phyloP scores from a whole-genome alignment of 2,888 invertebrate genomes.

The Tinea semifulvella region DNA sequence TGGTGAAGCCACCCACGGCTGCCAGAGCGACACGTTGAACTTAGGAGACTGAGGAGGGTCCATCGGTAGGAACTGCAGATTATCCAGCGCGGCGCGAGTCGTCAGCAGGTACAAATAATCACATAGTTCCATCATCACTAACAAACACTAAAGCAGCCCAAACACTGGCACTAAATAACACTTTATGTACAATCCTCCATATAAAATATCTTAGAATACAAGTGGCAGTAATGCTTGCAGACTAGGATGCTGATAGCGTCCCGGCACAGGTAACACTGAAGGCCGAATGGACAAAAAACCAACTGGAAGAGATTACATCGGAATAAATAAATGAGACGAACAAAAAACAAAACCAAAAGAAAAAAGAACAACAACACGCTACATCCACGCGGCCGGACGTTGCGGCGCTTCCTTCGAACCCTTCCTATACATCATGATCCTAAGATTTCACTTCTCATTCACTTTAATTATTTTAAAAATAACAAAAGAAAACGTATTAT shows the following conservation, averaged over 20 bases:
- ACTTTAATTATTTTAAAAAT: too few species aligned
- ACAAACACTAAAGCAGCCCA: slow-evolving; percentile 23
- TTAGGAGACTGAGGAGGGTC: slow-evolving; percentile 62
- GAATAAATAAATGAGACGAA: slow-evolving; percentile 69
- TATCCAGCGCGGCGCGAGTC: slow-evolving; percentile 43
- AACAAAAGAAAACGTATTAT: too few species aligned
- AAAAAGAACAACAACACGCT: slow-evolving; percentile 60
- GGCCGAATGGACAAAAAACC: slow-evolving; percentile 67
- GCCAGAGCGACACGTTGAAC: slow-evolving; percentile 60
- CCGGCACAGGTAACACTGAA: slow-evolving; percentile 64
- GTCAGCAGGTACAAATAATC: slow-evolving; percentile 49
- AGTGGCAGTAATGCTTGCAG: slow-evolving; percentile 3
- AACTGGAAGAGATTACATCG: slow-evolving; percentile 67
- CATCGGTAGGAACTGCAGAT: slow-evolving; percentile 44
- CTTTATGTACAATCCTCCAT: not conserved
- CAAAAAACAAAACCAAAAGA: slow-evolving; percentile 59
- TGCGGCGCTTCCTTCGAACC: slow-evolving; percentile 63
- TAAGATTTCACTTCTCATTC: too few species aligned
- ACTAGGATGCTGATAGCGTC: slow-evolving; percentile 33
- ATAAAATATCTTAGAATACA: not conserved
- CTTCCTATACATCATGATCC: slow-evolving; percentile 37
- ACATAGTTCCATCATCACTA: slow-evolving; percentile 60
- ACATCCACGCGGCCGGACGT: slow-evolving; percentile 67
- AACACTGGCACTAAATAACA: not conserved
- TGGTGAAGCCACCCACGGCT: slow-evolving; percentile 54